Conservation (phyloP, 2,113 vertebrate species). For the Eretmochelys imbricata region DNA sequence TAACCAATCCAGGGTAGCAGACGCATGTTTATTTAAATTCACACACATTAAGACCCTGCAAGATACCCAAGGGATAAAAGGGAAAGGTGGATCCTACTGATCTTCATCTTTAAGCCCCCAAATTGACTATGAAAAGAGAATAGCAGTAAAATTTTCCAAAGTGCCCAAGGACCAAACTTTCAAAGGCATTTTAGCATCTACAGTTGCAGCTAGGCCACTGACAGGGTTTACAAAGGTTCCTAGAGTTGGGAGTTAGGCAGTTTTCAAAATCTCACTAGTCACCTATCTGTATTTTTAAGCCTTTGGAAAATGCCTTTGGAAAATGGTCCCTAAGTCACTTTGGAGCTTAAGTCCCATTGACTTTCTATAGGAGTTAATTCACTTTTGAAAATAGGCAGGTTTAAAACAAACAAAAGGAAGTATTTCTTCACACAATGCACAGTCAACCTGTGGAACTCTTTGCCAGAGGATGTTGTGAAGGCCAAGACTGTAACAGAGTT, state of each 20-base stretch:
- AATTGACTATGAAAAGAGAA: background rate
- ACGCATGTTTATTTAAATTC: accelerated
- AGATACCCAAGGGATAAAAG: accelerated
- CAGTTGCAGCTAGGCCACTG: background rate
- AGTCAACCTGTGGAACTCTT: too few species aligned
- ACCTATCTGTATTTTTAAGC: background rate
- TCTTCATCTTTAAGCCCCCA: background rate
- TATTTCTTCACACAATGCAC: too few species aligned
- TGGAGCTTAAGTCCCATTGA: accelerated
- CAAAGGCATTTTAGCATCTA: background rate
- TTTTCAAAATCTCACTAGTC: background rate
- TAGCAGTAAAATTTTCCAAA: background rate
- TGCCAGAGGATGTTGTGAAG: too few species aligned
- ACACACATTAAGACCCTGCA: accelerated
- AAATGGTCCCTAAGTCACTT: accelerated
- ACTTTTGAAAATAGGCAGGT: background rate
- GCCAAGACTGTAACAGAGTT: too few species aligned
- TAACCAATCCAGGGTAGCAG: accelerated
- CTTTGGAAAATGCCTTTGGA: accelerated
- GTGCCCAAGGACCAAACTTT: background rate
- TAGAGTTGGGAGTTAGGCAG: background rate
- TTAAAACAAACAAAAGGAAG: too few species aligned
- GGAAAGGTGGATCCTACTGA: background rate
- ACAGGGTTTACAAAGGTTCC: background rate
- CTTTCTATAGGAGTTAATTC: background rate